phyloP scores from a whole-genome alignment of 2,113 vertebrate species.

The Sigmodon hispidus region DNA sequence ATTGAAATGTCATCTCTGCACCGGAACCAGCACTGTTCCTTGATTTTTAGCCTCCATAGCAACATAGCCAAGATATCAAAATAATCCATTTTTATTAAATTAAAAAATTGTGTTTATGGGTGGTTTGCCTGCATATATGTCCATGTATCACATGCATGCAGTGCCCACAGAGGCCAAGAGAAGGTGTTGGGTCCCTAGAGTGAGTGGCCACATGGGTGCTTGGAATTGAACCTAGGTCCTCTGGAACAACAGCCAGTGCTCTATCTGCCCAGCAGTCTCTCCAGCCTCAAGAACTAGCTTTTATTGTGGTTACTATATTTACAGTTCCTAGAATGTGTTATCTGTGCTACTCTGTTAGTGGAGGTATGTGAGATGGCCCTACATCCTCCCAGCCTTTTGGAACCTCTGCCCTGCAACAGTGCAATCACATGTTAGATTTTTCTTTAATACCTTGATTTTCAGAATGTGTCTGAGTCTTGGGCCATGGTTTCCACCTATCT shows the following conservation, averaged over 20 bases:
- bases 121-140: not conserved
- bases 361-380: too few species aligned
- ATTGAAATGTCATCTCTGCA: not conserved
- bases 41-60: not conserved
- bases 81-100: not conserved
- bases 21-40: not conserved
- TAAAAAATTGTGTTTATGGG: not conserved
- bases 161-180: not conserved
- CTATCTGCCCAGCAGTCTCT: not conserved
- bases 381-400: rapidly evolving
- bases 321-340: not conserved
- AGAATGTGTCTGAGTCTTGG: not conserved
- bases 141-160: not conserved
- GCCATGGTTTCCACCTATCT: not conserved
- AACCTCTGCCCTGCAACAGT: not conserved
- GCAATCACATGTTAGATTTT: too few species aligned
- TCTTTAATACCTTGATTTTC: not conserved
- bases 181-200: not conserved
- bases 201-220: not conserved
- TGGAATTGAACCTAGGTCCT: not conserved
- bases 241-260: not conserved
- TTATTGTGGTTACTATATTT: not conserved
- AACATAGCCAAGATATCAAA: not conserved
- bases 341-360: not conserved
- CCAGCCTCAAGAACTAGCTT: not conserved